Evolutionary conservation across 2,797 vertebrate species (phyloP), one percentile per base, ranked within the genome.

Genomic region (Coracias cyanogaster): DNA sequence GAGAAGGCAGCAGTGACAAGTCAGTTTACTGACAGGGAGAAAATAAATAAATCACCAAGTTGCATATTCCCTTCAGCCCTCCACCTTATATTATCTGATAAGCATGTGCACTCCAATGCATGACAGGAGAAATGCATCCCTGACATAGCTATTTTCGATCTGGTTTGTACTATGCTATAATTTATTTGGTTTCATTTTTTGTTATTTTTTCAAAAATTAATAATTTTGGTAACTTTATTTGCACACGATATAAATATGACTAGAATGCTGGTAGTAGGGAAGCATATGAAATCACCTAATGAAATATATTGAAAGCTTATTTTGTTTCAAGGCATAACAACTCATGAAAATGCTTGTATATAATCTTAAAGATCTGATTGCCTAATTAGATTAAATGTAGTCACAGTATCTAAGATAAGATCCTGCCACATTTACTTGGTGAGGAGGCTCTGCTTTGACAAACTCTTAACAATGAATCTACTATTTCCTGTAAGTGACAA

Each of bases 321-420:
- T 85, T 83, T 94, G 26, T 93, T 96, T 94, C 62, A 90, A 86
- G 57, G 15, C 29, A 52, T 72, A 86, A 49, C 3, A 77, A 82
- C 39, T 65, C 86, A 48, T 61, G n/a, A 84, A 84, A 83, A 29
- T 76, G 61, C 22, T 74, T 24, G 3, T 22, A 69, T 39, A 89
- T 51, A 91, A 61, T 70, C 28, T n/a, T 46, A 74, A 89, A 90
- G 12, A 60, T 85, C 54, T 65, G 70, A 61, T 49, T 91, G 57
- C 10, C 65, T 73, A 39, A 70, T 72, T 51, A 81, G 29, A 20
- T 37, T n/a, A 81, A 89, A 88, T 15, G 6, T n/a, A 89, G 57
- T 39, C 45, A 80, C 15, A 57, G 26, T 21, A 77, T 43, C 48
- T 54, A 79, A 78, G 58, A 71, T 18, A 60, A 91, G 52, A 83